Percentiles rank a stretch among this genome's conserved stretches.
Conservation (phyloP, 1,140 invertebrate genomes). For the Tetramorium alpestre region DNA sequence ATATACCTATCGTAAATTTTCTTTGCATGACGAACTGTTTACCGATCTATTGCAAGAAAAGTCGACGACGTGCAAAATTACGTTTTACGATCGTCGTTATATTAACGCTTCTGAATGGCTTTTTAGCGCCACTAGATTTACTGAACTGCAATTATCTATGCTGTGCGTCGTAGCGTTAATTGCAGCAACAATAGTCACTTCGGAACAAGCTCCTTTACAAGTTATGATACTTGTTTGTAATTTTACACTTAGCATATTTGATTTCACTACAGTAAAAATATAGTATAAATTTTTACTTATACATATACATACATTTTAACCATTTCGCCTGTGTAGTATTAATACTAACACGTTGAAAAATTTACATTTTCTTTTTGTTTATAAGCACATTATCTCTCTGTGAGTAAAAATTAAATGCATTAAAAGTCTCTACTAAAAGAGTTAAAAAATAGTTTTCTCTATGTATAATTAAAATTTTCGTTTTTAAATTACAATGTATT, state of each 20-base stretch:
- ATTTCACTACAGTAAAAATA: not conserved
- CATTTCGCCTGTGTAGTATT: too few species aligned
- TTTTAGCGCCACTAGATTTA: conserved; percentile 9
- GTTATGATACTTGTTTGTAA: not conserved
- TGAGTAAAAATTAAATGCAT: too few species aligned
- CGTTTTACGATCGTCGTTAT: conserved; percentile 15
- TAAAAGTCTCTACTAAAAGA: too few species aligned
- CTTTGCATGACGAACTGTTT: not conserved
- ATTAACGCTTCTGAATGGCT: conserved; percentile 14
- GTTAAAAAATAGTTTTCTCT: too few species aligned
- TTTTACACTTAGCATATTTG: not conserved
- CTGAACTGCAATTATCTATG: not conserved
- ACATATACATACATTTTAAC: too few species aligned
- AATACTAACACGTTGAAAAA: too few species aligned
- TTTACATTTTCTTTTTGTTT: too few species aligned
- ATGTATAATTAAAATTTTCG: too few species aligned
- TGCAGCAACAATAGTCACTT: not conserved
- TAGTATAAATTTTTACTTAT: not conserved
- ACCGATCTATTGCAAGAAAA: conserved; percentile 11
- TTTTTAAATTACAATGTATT: too few species aligned
- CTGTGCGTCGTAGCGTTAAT: not conserved
- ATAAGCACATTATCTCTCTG: too few species aligned
- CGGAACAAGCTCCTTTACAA: not conserved
- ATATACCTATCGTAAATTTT: not conserved
- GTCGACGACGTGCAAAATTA: not conserved